A percentile compares a stretch with the other conserved stretches of the same genome.
Conservation (phyloP, 1,140 invertebrate genomes). For the Tetramorium simillimum region DNA sequence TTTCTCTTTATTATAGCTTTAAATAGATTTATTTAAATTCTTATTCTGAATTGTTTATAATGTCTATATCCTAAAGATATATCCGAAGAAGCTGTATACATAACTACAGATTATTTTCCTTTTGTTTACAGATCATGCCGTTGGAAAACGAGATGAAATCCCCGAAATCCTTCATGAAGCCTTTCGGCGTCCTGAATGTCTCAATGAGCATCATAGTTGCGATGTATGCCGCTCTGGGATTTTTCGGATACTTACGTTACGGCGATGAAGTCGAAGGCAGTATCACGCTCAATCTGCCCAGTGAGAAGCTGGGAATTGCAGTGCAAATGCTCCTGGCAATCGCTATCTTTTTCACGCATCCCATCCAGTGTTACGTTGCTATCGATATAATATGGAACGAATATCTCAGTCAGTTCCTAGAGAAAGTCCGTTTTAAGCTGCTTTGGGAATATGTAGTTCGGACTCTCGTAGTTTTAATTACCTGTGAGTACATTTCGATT, state of each 20-base stretch:
- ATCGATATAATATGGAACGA: constrained; percentile 95
- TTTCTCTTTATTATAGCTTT: background rate
- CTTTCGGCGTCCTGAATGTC: constrained; percentile 91
- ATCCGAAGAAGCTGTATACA: background rate
- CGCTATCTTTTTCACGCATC: constrained; percentile 94
- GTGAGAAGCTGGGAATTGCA: constrained; percentile 89
- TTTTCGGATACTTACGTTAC: constrained; percentile 93
- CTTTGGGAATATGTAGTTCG: constrained; percentile 90
- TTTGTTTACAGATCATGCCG: constrained; percentile 89
- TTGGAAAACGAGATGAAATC: constrained; percentile 95
- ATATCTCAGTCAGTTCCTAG: constrained; percentile 84
- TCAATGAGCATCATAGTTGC: constrained; percentile 91
- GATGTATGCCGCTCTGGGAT: constrained; percentile 91
- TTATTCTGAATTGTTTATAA: background rate
- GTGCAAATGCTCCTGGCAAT: constrained; percentile 92
- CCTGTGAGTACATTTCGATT: constrained; percentile 88
- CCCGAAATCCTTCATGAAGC: constrained; percentile 89
- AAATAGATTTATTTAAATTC: background rate
- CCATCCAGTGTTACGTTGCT: constrained; percentile 95
- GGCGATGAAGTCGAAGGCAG: constrained; percentile 88
- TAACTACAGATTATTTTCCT: background rate
- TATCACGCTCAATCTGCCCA: constrained; percentile 89
- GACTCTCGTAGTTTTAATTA: constrained; percentile 89
- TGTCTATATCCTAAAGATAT: background rate
- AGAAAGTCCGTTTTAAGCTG: constrained; percentile 80